Evolutionary conservation across 2,797 vertebrate genomes (phyloP), one percentile per base, ranked within the genome.

Genomic region (Pyrocephalus nanus): DNA sequence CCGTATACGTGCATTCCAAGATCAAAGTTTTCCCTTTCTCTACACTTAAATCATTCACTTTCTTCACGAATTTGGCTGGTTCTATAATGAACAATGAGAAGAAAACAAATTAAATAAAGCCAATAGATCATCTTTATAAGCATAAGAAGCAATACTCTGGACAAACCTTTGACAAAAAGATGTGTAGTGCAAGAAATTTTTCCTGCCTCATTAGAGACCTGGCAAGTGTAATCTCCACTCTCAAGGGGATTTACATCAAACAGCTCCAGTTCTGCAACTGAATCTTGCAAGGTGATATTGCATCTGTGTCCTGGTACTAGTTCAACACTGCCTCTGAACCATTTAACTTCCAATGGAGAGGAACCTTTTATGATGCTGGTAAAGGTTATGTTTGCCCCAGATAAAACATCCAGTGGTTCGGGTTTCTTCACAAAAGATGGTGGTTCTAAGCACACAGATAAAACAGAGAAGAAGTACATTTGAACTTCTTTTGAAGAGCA

Each of bases 81-180:
- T 99, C 99, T 97, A 90, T 99, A 97, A 96, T 77, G 65, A 96
- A 97, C 85, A 97, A 96, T 9, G 60, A 71, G 91, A 95, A 95
- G 82, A 87, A 95, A 91, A 96, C 26, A 92, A 78, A 84, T 81
- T 78, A 86, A 90, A 75, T 60, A 73, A 79, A 84, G 51, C 20
- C 53, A 69, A 29, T 40, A 90, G 15, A 81, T 32, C 5, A 27
- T 61, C 72, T 88, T 83, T 26, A 81, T 71, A 84, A 93, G 54
- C 16, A 47, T 51, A 47, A 65, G 83, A 94, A 82, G 74, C 36
- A 55, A 38, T 22, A 76, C 34, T 51, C 64, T 50, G 36, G 87
- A 98, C 99, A 97, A 97, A 99, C 99, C 99, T 99, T 99, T 99
- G 91, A 99, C 98, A 94, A 98, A 98, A 78, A 99, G 98, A 71